Base-by-base conservation (phyloP, 1,140 invertebrate species). In the Trissolcus basalis region DNA sequence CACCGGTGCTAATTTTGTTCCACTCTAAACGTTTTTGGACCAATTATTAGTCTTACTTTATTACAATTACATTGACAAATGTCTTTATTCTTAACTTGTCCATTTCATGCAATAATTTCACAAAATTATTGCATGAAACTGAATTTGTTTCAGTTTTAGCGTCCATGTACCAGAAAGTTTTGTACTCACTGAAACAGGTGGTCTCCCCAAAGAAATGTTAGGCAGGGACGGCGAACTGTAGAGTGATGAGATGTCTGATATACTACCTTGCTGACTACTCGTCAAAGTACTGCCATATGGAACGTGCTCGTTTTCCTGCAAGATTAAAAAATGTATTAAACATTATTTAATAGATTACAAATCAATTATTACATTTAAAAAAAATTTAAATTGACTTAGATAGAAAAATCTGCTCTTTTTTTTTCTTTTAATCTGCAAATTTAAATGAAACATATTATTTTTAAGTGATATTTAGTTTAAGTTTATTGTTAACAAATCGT, bases 191-290 rank as follows among this genome's bases (percentile, higher is more conserved):
- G 86, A 85, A 67, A 91, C 91, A 81, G 94, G 93, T 68, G 96
- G 95, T 82, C 94, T 90, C 39, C 96, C 96, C 65, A 98, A 89
- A 39, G 96, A 97, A 80, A 98, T 98, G 89, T 98, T 98, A 67
- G 97, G 96, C 93, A 98, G 93, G 78, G 96, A 98, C 36, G 97
- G 96, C 79, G 95, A 97, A 79, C 95, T 96, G 88, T 98, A 98
- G 10, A 98, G 89, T 32, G 71, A 74, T 13, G 93, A 93, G 11
- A 92, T 85, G 87, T 94, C 93, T 27, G 90, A 90, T 41, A 90
- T 90, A 85, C 89, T 89, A 72, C 90, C 90, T 76, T 91, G 90
- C 49, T 90, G 89, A 78, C 89, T 89, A 73, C 87, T 89, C 27
- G 85, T 88, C 44, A 90, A 77, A 45, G 89, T 83, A 27, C 88